phyloP scores from a whole-genome alignment of 2,797 vertebrate genomes.

The Danio choprae region DNA sequence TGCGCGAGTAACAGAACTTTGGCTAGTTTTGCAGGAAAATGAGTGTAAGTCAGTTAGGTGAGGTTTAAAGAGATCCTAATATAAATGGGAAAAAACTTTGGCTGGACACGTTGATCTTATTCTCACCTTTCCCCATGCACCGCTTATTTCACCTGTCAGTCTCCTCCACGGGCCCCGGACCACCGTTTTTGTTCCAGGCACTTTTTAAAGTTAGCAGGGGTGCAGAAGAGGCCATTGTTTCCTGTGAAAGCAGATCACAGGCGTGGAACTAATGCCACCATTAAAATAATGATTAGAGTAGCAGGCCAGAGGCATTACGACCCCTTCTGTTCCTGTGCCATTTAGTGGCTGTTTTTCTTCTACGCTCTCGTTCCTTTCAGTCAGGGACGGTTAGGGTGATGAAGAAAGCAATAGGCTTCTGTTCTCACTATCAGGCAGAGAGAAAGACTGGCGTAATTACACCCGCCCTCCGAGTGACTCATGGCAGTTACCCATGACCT shows the following conservation, averaged over 20 bases:
- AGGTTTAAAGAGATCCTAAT: constrained; percentile 12
- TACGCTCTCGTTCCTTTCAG: constrained; percentile 62
- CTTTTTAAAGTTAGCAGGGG: constrained; percentile 48
- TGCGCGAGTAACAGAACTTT: constrained; percentile 3
- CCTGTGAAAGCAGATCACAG: constrained; percentile 69
- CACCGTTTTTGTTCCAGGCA: constrained; percentile 17
- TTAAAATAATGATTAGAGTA: constrained; percentile 83
- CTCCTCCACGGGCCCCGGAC: constrained; percentile 12
- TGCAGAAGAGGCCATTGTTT: constrained; percentile 61
- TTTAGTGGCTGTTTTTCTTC: constrained; percentile 50
- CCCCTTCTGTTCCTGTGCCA: constrained; percentile 49
- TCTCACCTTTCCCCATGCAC: constrained; percentile 30
- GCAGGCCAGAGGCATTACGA: constrained; percentile 66
- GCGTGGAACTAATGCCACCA: constrained; percentile 81
- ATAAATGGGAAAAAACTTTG: constrained; percentile 16
- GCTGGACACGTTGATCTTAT: constrained; percentile 4
- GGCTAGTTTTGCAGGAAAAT: constrained; percentile 27
- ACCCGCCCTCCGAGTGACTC: constrained; percentile 8
- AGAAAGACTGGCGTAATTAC: constrained; percentile 17
- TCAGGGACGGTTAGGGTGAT: constrained; percentile 63
- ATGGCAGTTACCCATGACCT: constrained; percentile 36
- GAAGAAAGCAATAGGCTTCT: constrained; percentile 64
- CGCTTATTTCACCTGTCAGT: constrained; percentile 41
- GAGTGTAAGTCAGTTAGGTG: constrained; percentile 2
- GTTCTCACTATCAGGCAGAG: constrained; percentile 51